Evolutionary conservation across 2,113 vertebrate genomes (phyloP), one percentile per base, ranked within the genome.

Genomic region (Rattus rattus): DNA sequence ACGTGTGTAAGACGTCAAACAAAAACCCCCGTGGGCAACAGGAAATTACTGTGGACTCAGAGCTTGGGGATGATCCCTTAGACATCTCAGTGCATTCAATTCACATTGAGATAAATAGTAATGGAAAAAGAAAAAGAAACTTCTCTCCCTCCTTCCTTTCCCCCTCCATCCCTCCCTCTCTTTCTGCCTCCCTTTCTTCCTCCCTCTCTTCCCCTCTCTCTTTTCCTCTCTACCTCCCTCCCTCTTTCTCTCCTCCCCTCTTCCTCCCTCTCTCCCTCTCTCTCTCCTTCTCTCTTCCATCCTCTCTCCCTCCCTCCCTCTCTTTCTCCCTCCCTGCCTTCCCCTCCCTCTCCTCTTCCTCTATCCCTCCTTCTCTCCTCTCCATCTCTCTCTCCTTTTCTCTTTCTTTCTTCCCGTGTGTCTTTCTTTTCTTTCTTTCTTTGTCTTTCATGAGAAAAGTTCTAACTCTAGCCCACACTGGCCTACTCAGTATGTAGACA

Each of bases 361-460:
- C 7, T 24, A 2, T 56, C 13, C 63, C 9, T 13, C n/a, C 22
- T 3, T 26, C 73, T n/a, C 9, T 33, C 14, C 7, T 16, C 2
- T 59, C 17, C 11, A 8, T 59, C 2, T 2, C 0, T n/a, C 16
- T 1, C 5, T 7, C 16, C 16, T 16, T 8, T 0, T 54, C 19
- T 33, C 47, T 49, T 67, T 3, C 17, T 52, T 7, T 52, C 47
- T 49, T 7, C 14, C 65, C 28, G 5, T 67, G 65, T 30, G 28
- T 67, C 11, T 30, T 81, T 22, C 12, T 13, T 83, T 12, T 9
- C 14, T n/a, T 33, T 17, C 39, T 30, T 63, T 30, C 39, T 47
- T 85, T 14, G 20, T 83, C 33, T 83, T 83, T n/a, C n/a, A 83
- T 83, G 22, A 83, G 80, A 17, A 39, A 47, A 7, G 47, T 52